These are phyloP conservation scores for Nanorana parkeri DNA, from an alignment of 2,113 vertebrate species.

Conservation along the genomic window DNA sequence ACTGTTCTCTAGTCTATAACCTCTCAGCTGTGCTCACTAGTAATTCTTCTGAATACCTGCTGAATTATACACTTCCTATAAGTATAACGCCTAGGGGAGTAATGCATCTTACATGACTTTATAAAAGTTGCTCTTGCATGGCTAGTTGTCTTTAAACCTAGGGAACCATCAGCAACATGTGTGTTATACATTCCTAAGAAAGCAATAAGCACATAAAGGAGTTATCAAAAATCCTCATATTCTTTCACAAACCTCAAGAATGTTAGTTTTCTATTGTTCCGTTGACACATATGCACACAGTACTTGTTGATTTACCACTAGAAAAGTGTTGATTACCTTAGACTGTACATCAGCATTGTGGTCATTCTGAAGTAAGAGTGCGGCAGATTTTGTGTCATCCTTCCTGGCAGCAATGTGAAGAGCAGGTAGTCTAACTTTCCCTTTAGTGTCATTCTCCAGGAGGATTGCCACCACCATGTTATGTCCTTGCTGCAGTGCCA, in stretches of 20 bases:
- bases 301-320: not conserved
- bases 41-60: no score
- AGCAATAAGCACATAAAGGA: no score
- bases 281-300: not conserved
- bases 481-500: constrained; percentile 96
- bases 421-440: constrained; percentile 93
- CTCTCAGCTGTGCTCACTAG: no score
- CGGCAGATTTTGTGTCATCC: constrained; percentile 96
- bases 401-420: constrained; percentile 96
- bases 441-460: constrained; percentile 96
- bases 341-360: constrained; percentile 98
- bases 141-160: no score
- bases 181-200: no score
- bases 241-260: not conserved
- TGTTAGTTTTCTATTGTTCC: no score
- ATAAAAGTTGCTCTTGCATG: no score
- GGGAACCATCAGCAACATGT: no score
- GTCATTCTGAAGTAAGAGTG: constrained; percentile 94
- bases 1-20: no score
- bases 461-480: constrained; percentile 96
- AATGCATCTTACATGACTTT: no score
- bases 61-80: no score
- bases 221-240: constrained; percentile 23
- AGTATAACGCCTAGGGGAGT: no score
- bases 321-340: constrained; percentile 79